Evolutionary conservation across 1,140 invertebrate genomes (phyloP), one percentile per base, ranked within the genome.

Genomic region (Drosophila rhopaloa): DNA sequence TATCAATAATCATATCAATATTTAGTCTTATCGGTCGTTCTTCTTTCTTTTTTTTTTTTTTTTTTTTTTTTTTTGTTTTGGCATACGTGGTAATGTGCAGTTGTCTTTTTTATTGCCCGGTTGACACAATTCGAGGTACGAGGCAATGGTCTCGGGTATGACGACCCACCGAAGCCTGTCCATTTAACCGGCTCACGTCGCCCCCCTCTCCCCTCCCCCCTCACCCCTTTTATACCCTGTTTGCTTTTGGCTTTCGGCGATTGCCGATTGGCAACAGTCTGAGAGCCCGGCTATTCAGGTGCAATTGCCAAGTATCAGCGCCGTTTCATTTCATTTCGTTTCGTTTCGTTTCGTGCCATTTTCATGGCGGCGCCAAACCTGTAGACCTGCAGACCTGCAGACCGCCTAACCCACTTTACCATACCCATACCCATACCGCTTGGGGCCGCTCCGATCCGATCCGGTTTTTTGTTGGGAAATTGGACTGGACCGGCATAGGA

Each of bases 361-460:
- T 81, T 63, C 78, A 86, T 32, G 37, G 37, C 61, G 59, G 32
- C 35, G 32, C 44, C 63, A 71, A 71, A 24, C 24, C 24, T 24
- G 24, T 24, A 24, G 24, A 77, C 67, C 57, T 81, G 70, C 70
- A 85, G 62, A 67, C 59, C 59, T 61, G 56, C 47, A 47, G 60
- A 63, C 83, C 83, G 83, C 71, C 79, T 86, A 88, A 88, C 83
- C 83, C 76, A 85, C 78, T 86, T 85, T 71, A n/a, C 16, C 46
- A 57, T 8, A 40, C 19, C 16, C n/a, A 32, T 29, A 65, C 14
- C 6, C n/a, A 50, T 50, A 5, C 47, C 46, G 19, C 46, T 51
- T 27, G 65, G 32, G 53, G 60, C 29, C 13, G 14, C n/a, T 27
- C 16, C 43, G 19, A 32, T 46, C 1, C 76, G 56, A 86, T 79